Evolutionary conservation across 1,140 invertebrate species (phyloP).

Genomic region (Cydia amplana): DNA sequence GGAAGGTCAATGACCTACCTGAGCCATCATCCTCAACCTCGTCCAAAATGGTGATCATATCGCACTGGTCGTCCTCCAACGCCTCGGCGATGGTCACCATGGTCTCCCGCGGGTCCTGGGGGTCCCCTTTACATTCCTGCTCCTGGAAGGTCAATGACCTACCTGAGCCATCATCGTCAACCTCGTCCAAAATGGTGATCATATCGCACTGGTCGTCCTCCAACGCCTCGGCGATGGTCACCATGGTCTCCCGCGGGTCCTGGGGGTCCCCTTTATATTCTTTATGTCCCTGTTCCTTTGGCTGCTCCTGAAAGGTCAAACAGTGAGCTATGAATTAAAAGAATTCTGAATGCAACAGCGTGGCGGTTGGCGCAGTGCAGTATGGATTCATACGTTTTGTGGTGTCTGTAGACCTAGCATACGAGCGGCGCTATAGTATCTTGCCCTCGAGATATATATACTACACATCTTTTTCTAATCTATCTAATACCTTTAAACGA

Average conservation of each 20-base stretch:
- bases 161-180: constrained; percentile 48
- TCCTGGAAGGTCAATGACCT: too few species aligned
- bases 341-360: too few species aligned
- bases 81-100: constrained; percentile 47
- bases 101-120: constrained; percentile 35
- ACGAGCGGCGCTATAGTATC: too few species aligned
- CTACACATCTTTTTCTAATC: too few species aligned
- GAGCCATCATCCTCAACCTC: constrained; percentile 49
- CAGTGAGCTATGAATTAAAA: too few species aligned
- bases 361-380: too few species aligned
- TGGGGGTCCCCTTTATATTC: not conserved
- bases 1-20: too few species aligned
- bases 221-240: constrained; percentile 44
- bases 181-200: constrained; percentile 58
- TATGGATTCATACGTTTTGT: too few species aligned
- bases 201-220: constrained; percentile 45
- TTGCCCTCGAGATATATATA: too few species aligned
- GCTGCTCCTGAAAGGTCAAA: too few species aligned
- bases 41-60: constrained; percentile 56
- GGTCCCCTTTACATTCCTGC: not conserved
- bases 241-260: constrained; percentile 38
- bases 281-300: constrained; percentile 13
- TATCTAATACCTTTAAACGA: too few species aligned
- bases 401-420: too few species aligned
- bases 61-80: constrained; percentile 39